Evolutionary conservation across 2,888 invertebrate species (phyloP).

Genomic region (Incurvaria masculella): DNA sequence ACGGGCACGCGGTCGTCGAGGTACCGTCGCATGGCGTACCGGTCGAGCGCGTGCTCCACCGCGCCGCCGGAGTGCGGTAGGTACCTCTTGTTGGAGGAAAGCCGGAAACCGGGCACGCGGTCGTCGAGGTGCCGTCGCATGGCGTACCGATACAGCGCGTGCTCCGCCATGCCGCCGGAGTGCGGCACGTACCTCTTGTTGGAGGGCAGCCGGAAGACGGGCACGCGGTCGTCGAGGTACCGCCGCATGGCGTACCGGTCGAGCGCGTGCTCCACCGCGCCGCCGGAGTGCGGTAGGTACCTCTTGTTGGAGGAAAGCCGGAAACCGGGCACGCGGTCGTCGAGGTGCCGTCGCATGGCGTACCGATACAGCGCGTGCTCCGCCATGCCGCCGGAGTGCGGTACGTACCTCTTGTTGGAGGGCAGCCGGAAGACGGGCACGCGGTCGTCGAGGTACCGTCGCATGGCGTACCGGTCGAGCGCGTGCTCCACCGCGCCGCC

Average conservation of each 20-base stretch:
- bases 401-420: conserved; percentile 44
- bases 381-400: too few species aligned
- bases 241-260: conserved; percentile 92
- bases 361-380: too few species aligned
- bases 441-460: conserved; percentile 74
- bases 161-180: too few species aligned
- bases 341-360: too few species aligned
- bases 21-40: conserved; percentile 90
- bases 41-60: conserved; percentile 79
- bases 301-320: too few species aligned
- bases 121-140: too few species aligned
- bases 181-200: conserved; percentile 45
- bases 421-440: conserved; percentile 45
- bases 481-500: conserved; percentile 81
- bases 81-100: too few species aligned
- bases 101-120: too few species aligned
- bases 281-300: too few species aligned
- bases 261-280: conserved; percentile 76
- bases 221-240: conserved; percentile 69
- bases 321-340: too few species aligned
- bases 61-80: too few species aligned
- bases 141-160: too few species aligned
- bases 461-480: conserved; percentile 90
- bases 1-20: conserved; percentile 62
- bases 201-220: conserved; percentile 43